These are phyloP conservation scores for Chalcosyrphus nemorum DNA, from an alignment of 2,888 invertebrate species.

Conservation along the genomic window DNA sequence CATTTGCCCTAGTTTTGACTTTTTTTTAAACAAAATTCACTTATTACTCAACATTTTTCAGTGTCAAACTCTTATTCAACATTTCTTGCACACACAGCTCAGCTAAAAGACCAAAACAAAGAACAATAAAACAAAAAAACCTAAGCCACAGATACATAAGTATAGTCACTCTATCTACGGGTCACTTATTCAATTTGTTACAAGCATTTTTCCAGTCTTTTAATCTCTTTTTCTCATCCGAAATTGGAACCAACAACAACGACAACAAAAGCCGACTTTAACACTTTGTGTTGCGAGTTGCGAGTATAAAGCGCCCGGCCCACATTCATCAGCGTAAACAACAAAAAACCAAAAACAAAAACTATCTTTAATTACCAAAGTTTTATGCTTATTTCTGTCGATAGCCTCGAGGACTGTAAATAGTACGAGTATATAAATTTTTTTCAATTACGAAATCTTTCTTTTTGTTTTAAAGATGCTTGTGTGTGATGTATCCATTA, in stretches of 20 bases:
- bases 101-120: slow-evolving; percentile 41
- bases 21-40: not conserved
- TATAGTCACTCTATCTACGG: slow-evolving; percentile 4
- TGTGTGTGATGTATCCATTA: slow-evolving; percentile 36
- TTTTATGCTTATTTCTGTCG: slow-evolving; percentile 8
- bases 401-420: not conserved
- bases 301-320: not conserved
- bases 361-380: slow-evolving; percentile 14
- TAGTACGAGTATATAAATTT: no score
- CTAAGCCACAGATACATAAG: not conserved
- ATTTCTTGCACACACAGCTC: not conserved
- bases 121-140: slow-evolving; percentile 5
- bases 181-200: slow-evolving; percentile 14
- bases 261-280: slow-evolving; percentile 9
- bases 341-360: not conserved
- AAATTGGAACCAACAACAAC: slow-evolving; percentile 10
- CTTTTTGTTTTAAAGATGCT: slow-evolving; percentile 15
- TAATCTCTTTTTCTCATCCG: not conserved
- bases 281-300: no score
- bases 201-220: slow-evolving; percentile 3
- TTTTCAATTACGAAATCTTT: slow-evolving; percentile 1
- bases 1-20: not conserved
- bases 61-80: slow-evolving; percentile 25
- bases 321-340: no score
- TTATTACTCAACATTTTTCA: slow-evolving; percentile 7